Evolutionary conservation across 2,888 invertebrate species (phyloP), one percentile per base, ranked within the genome.

Genomic region (Rhagonycha fulva): DNA sequence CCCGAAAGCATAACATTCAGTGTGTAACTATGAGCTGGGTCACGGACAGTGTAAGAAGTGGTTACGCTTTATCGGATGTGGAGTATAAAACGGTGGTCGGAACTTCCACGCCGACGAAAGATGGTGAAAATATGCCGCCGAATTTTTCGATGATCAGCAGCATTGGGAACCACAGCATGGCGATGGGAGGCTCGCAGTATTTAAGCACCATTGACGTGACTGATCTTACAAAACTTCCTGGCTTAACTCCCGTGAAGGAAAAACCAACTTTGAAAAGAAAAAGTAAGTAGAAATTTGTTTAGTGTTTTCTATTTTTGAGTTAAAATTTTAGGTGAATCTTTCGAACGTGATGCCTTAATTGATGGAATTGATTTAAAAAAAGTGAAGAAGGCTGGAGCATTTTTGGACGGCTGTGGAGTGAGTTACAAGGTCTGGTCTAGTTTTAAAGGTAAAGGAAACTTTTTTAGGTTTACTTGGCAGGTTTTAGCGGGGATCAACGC

Each of bases 401-500:
- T 96, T 85, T 91, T 98, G 74, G 97, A 98, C 88, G 97, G 97
- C 69, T 97, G 96, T 85, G 94, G 94, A 87, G 94, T 95, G 87
- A 89, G 90, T 89, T 76, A 62, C 61, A n/a, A 1, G n/a, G n/a
- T 47, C n/a, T 1, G 7, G 9, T 47, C n/a, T 7, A 47, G 47
- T n/a, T n/a, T n/a, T n/a, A 9, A 7, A n/a, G 47, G n/a, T 47
- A 47, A 47, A 30, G 14, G 14, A 4, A 3, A 24, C 7, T 9
- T 14, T 77, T 76, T 24, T 82, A 93, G 93, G 90, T 95, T 62
- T 94, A 91, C 83, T 84, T 95, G 47, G 90, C 91, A 80, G 95
- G 95, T 7, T 94, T 94, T 84, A 87, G 87, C n/a, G 78, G 87
- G 0, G 89, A 89, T 61, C 91, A 92, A 76, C 87, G 91, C 12